Evolutionary conservation across 1,140 invertebrate genomes (phyloP).

Genomic region (Diorhabda carinulata): DNA sequence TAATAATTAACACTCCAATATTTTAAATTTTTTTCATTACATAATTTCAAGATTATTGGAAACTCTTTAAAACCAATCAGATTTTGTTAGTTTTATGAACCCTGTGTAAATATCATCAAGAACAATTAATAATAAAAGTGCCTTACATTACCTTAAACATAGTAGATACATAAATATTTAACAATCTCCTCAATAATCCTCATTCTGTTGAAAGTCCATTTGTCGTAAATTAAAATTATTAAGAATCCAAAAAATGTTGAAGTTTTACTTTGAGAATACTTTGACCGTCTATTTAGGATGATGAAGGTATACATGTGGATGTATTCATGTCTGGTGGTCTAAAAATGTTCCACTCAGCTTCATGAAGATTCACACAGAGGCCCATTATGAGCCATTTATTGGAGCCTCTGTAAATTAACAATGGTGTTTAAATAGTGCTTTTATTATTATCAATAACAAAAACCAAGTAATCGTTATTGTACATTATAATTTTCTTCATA

Average conservation of each 20-base stretch:
- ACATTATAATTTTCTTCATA: too few relatives aligned
- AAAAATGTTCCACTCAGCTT: constrained; percentile 30
- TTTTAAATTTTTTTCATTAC: too few relatives aligned
- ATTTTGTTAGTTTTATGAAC: too few relatives aligned
- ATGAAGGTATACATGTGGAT: constrained; percentile 24
- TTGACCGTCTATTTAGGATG: constrained; percentile 21
- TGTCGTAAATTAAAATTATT: constrained; percentile 14
- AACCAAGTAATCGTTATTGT: constrained; percentile 3
- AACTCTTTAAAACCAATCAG: too few relatives aligned
- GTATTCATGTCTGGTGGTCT: constrained; percentile 27
- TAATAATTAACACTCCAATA: too few relatives aligned
- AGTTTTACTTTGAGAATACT: constrained; percentile 10
- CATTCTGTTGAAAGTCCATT: background rate
- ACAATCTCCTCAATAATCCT: constrained; percentile 9
- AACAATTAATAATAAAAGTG: background rate
- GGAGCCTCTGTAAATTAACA: constrained; percentile 48
- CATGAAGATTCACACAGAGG: constrained; percentile 36
- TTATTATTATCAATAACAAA: background rate
- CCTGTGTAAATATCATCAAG: background rate
- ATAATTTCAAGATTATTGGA: too few relatives aligned
- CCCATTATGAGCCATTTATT: constrained; percentile 38
- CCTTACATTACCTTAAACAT: constrained; percentile 11
- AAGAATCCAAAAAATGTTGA: constrained; percentile 25
- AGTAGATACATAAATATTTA: constrained; percentile 8
- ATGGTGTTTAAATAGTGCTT: constrained; percentile 37